Conservation (phyloP, 2,888 invertebrate species). For the Phlogophora meticulosa region DNA sequence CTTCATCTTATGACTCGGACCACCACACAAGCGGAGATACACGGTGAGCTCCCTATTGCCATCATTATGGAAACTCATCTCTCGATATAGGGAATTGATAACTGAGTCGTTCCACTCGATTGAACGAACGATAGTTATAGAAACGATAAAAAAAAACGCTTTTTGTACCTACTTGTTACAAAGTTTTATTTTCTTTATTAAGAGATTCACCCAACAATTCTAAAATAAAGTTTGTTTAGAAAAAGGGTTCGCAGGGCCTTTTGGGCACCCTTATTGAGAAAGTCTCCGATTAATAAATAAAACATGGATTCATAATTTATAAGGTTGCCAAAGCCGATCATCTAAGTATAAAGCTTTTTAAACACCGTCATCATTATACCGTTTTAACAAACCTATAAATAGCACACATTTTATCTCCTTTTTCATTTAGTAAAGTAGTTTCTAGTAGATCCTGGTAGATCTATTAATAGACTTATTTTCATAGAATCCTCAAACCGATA, state of each 20-base stretch:
- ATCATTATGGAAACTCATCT: conserved; percentile 88
- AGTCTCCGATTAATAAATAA: conserved; percentile 48
- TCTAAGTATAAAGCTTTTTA: conserved; percentile 32
- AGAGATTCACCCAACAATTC: conserved; percentile 6
- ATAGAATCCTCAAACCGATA: neutral
- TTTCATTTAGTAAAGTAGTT: neutral
- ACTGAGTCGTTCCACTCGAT: conserved; percentile 82
- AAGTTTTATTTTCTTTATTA: conserved; percentile 13
- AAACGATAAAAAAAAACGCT: conserved; percentile 60
- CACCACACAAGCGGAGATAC: conserved; percentile 64
- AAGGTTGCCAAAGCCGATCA: conserved; percentile 33
- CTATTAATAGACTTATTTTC: neutral
- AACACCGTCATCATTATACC: conserved; percentile 15
- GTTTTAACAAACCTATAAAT: conserved; percentile 14
- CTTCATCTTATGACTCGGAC: conserved; percentile 61
- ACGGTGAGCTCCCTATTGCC: conserved; percentile 82
- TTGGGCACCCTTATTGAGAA: conserved; percentile 37
- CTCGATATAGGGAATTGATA: conserved; percentile 87
- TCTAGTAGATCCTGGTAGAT: neutral
- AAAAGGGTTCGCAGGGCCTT: conserved; percentile 25
- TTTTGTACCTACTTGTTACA: conserved; percentile 34
- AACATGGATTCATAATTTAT: conserved; percentile 55
- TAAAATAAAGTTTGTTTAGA: conserved; percentile 5
- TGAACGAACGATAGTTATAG: conserved; percentile 68
- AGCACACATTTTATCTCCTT: neutral